Evolutionary conservation across 2,113 vertebrate species (phyloP).

Genomic region (Melanotaenia duboulayi): DNA sequence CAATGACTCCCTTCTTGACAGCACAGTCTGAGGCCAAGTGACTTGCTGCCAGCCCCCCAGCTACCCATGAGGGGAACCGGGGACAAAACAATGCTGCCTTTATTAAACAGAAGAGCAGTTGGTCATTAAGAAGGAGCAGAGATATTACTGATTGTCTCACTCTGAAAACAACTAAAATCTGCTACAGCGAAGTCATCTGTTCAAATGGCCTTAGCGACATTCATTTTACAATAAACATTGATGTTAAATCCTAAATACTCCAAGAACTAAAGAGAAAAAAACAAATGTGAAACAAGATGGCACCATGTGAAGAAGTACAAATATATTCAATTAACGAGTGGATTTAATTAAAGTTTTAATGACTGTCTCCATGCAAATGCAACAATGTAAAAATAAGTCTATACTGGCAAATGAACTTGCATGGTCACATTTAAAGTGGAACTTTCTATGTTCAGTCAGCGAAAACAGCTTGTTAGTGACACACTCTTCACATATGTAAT

Average conservation of each 20-base stretch:
- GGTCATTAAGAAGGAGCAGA: conserved; percentile 17
- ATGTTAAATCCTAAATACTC: not conserved
- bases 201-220: too few relatives aligned
- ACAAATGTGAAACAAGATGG: not conserved
- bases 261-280: not conserved
- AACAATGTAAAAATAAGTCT: too few relatives aligned
- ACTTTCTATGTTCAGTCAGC: too few relatives aligned
- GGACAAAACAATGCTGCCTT: conserved; percentile 66
- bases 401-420: too few relatives aligned
- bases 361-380: too few relatives aligned
- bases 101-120: conserved; percentile 54
- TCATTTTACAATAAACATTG: not conserved
- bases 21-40: conserved; percentile 26
- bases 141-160: conserved; percentile 25
- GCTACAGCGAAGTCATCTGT: not conserved
- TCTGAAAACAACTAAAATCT: not conserved
- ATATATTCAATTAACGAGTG: too few relatives aligned
- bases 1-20: conserved; percentile 72
- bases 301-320: too few relatives aligned
- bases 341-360: too few relatives aligned
- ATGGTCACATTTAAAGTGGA: too few relatives aligned
- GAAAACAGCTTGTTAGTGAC: too few relatives aligned
- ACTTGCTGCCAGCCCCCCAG: conserved; percentile 38
- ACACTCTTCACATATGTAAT: too few relatives aligned
- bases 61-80: conserved; percentile 51